Evolutionary conservation across 1,140 invertebrate species (phyloP), one percentile per base, ranked within the genome.

Genomic region (Glomeris maerens): DNA sequence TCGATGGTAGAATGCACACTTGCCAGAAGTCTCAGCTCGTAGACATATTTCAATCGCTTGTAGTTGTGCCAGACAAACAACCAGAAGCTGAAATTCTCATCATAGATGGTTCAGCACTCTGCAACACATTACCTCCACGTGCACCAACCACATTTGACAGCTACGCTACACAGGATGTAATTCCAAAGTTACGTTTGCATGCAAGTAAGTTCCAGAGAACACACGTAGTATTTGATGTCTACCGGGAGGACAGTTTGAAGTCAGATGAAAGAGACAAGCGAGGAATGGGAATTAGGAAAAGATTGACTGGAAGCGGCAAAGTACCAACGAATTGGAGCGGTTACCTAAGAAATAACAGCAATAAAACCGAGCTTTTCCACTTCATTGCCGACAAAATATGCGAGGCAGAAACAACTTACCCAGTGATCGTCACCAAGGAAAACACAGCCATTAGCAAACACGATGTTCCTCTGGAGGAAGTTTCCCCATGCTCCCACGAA

Each of bases 311-410:
- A 20, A 51, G 21, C 3, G 53, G n/a, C 22, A 58, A 60, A 21
- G 41, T 29, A 5, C 53, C 57, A 42, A 1, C 1, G 39, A 52
- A 57, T 27, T 59, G 57, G 57, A 1, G 28, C 28, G 54, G 36
- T 45, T 60, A 60, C 39, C 51, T 60, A 20, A 5, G 49, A 28
- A 47, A 58, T 27, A 22, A 25, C 17, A 39, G 17, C 28, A 60
- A 60, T 50, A 60, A 60, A 28, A 55, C 55, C 23, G 56, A 60
- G 25, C 56, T 57, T 3, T 59, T 58, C 36, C n/a, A 57, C 21
- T 55, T 60, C 28, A 48, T 59, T n/a, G 50, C 54, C 1, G 50
- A 55, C 2, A 57, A 50, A 28, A 41, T 54, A 22, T 38, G 13
- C 45, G 31, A 46, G 45, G 29, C 41, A 20, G 22, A 42, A 4